Percentiles rank a stretch among this genome's conserved stretches.
Conservation (phyloP, 1,140 invertebrate species). For the Lepidurus couesii region DNA sequence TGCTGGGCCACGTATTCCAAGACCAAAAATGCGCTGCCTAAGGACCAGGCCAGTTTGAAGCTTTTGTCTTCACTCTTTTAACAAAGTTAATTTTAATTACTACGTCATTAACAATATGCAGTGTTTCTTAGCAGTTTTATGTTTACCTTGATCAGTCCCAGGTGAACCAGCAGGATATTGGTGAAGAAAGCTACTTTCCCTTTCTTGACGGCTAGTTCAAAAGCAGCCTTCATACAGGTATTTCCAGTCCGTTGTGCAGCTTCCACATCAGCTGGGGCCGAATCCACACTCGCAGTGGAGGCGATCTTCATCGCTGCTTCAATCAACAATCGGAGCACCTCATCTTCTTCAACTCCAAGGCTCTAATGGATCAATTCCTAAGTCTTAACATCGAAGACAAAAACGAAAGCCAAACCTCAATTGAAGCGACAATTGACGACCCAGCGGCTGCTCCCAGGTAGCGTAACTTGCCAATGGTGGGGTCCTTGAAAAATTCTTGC, state of each 20-base stretch:
- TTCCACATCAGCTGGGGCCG: conserved; percentile 50
- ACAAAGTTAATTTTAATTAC: no score
- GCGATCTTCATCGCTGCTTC: conserved; percentile 49
- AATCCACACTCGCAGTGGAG: conserved; percentile 51
- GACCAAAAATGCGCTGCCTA: conserved; percentile 10
- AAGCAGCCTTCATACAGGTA: conserved; percentile 54
- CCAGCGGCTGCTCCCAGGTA: background rate
- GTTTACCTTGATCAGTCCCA: conserved; percentile 63
- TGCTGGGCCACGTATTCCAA: background rate
- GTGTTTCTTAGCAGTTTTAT: background rate
- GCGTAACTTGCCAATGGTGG: conserved; percentile 41
- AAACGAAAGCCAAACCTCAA: background rate
- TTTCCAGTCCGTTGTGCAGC: conserved; percentile 51
- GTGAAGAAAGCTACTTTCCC: conserved; percentile 51
- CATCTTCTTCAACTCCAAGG: conserved; percentile 48
- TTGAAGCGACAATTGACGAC: background rate
- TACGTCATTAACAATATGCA: background rate
- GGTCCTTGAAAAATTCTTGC: conserved; percentile 35
- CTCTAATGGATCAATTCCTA: conserved; percentile 42
- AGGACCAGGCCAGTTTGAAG: background rate
- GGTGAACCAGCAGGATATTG: conserved; percentile 59
- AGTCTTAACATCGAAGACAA: conserved; percentile 8
- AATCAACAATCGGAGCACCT: conserved; percentile 42
- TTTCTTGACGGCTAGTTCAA: conserved; percentile 50
- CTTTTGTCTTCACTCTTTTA: background rate